These are phyloP conservation scores for Neosalanx taihuensis DNA, from an alignment of 2,797 vertebrate genomes.

Conservation along the genomic window DNA sequence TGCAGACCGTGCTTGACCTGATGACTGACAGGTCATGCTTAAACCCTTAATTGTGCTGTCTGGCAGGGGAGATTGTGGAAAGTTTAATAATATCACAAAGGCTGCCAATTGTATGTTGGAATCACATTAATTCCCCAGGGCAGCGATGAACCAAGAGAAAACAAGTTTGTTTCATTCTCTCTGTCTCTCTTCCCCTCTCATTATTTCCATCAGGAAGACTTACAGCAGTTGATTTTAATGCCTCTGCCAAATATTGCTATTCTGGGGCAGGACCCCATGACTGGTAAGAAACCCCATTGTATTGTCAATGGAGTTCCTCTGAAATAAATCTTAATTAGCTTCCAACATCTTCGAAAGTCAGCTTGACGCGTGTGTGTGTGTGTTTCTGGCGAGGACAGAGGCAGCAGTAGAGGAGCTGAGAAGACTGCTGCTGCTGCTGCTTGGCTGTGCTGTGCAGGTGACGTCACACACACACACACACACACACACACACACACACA, in stretches of 20 bases:
- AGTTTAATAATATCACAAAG: conserved; percentile 29
- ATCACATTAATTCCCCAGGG: neutral
- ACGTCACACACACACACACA: conserved; percentile 13
- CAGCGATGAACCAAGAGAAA: neutral
- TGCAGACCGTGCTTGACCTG: too few relatives aligned
- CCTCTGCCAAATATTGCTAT: conserved; percentile 83
- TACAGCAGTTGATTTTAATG: conserved; percentile 85
- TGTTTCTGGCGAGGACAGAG: conserved; percentile 67
- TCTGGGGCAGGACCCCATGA: conserved; percentile 82
- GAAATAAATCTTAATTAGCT: neutral
- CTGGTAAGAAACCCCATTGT: conserved; percentile 71
- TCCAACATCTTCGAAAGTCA: neutral
- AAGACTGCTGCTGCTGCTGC: conserved; percentile 78
- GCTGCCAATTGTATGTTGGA: too few relatives aligned
- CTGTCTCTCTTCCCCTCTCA: neutral
- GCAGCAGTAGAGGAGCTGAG: conserved; percentile 81
- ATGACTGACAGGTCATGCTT: conserved; percentile 40
- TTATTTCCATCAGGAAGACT: conserved; percentile 75
- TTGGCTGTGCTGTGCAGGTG: conserved; percentile 91
- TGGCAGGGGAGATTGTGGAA: conserved; percentile 38
- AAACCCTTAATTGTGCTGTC: conserved; percentile 42
- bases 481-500: conserved; percentile 12
- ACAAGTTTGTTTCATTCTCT: neutral
- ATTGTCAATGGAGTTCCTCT: neutral
- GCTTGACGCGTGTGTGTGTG: conserved; percentile 13